Base-by-base conservation (phyloP, 2,888 invertebrate genomes). In the Lasioglossum marginatum region DNA sequence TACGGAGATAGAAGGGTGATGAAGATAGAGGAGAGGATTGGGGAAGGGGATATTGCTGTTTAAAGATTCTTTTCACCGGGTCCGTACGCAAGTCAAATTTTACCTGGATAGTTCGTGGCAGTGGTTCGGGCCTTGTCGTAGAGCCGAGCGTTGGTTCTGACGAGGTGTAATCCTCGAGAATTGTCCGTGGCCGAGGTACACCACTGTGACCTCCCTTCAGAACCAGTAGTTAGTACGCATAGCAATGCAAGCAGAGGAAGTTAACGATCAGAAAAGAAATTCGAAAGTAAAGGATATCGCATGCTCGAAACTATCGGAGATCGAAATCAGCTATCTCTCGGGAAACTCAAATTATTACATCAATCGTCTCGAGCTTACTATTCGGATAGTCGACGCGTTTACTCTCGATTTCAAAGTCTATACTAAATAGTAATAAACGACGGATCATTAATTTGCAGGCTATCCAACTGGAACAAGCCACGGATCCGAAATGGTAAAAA, bases 211-310 rank as follows among this genome's bases (percentile, higher is more conserved):
- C 95, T 92, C 94, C 94, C 95, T 95, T 95, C 92, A 94, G 95
- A 95, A 95, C 93, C 94, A 93, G 93, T 94, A 93, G 94, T 95
- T 95, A 95, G 95, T 95, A 94, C 93, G 93, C 93, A 94, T 93
- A 94, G 93, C 93, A 93, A 94, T 94, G 92, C 94, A 94, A 94
- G 93, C 93, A 93, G 90, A 94, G 92, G 92, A 93, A 92, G 90
- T 94, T 93, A 92, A 93, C 93, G 92, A 92, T 92, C 89, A 93
- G 91, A 93, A 91, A 52, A 89, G 68, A 68, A 91, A 89, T 91
- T 84, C 83, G 73, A 90, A 82, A 88, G 82, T 87, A 85, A 84
- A 85, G n/a, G 78, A 86, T 83, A 63, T 83, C 63, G 83, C 92
- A 92, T 92, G 92, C 92, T 89, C 79, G 81, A 76, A 84, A 77